phyloP scores from a whole-genome alignment of 2,888 invertebrate genomes.

The Galerucella pusilla region DNA sequence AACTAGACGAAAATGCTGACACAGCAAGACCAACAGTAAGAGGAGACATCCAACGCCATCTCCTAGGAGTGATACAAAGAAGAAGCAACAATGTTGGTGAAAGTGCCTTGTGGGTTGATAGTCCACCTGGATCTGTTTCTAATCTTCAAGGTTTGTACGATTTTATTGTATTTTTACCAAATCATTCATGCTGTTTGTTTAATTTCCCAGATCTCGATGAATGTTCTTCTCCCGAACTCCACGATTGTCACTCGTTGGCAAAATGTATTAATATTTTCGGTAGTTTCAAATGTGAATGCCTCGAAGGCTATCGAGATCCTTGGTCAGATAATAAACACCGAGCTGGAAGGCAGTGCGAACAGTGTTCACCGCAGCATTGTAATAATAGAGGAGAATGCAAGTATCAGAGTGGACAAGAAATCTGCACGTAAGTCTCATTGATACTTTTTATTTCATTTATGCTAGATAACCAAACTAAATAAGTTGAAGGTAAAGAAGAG shows the following conservation, averaged over 20 bases:
- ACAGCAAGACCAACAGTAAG: constrained; percentile 76
- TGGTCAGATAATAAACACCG: constrained; percentile 74
- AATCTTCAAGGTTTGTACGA: constrained; percentile 72
- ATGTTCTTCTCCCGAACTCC: constrained; percentile 82
- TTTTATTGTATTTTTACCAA: not conserved
- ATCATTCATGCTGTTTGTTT: not conserved
- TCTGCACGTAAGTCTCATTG: constrained; percentile 74
- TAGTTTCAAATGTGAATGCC: constrained; percentile 81
- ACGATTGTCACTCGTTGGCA: constrained; percentile 86
- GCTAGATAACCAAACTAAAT: not conserved
- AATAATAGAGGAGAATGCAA: constrained; percentile 87
- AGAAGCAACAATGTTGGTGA: constrained; percentile 90
- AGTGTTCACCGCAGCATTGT: constrained; percentile 82
- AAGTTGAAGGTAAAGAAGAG: too few relatives aligned
- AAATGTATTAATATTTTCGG: constrained; percentile 87
- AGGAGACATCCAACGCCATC: constrained; percentile 83
- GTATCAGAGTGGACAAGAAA: constrained; percentile 78
- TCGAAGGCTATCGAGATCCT: constrained; percentile 80
- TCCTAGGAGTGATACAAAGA: constrained; percentile 84
- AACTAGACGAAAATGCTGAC: constrained; percentile 81
- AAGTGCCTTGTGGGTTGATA: constrained; percentile 86
- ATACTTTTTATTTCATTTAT: not conserved
- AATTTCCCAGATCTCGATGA: constrained; percentile 80
- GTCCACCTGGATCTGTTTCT: constrained; percentile 82
- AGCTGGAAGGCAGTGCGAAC: constrained; percentile 80